Conservation (phyloP, 2,113 vertebrate genomes). For the Elaphurus davidianus region DNA sequence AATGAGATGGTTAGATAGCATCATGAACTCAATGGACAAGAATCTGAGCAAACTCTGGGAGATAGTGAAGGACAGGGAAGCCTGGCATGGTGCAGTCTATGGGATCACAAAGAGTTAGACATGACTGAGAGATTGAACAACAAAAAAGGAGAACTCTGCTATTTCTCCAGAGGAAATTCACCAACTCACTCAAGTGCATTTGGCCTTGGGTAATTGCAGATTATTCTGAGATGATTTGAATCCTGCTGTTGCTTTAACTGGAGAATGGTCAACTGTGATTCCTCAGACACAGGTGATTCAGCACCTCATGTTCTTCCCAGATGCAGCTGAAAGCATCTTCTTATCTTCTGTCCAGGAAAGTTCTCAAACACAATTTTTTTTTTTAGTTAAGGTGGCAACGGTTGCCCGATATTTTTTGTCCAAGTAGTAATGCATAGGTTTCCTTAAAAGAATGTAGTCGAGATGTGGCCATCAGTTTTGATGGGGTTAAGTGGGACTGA, state of each 20-base stretch:
- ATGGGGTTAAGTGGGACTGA: neutral
- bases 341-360: neutral
- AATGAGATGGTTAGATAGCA: neutral
- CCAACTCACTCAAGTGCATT: conserved; percentile 36
- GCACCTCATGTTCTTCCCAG: conserved; percentile 17
- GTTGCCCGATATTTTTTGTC: conserved; percentile 32
- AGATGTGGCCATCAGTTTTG: neutral
- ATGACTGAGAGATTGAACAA: neutral
- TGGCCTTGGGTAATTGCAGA: conserved; percentile 56
- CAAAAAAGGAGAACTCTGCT: conserved; percentile 27
- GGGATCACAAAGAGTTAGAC: neutral
- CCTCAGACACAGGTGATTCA: conserved; percentile 57
- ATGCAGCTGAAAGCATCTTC: conserved; percentile 11
- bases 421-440: neutral
- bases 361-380: neutral
- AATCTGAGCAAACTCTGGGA: neutral
- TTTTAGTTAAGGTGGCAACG: neutral
- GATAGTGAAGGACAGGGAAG: neutral
- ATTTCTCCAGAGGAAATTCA: conserved; percentile 38
- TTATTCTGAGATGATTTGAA: conserved; percentile 30
- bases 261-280: conserved; percentile 60
- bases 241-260: conserved; percentile 49
- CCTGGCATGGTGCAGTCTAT: neutral
- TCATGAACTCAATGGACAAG: neutral
- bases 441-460: neutral